Evolutionary conservation across 2,113 vertebrate genomes (phyloP).

Genomic region (Orcinus orca): DNA sequence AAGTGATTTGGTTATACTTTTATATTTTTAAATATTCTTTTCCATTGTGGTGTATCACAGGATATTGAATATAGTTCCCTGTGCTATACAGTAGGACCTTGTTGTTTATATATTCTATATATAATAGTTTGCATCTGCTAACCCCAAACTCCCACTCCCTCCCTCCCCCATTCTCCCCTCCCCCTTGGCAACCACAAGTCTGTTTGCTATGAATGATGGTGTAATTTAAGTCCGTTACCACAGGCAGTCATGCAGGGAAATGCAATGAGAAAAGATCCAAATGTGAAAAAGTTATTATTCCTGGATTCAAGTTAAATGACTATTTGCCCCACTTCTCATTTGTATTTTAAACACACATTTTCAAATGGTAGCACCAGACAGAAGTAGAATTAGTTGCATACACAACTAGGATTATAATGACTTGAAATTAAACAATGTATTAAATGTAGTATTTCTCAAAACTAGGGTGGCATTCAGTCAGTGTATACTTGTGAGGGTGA

Average conservation of each 20-base stretch:
- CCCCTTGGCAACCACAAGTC: background rate
- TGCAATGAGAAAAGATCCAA: background rate
- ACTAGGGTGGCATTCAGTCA: background rate
- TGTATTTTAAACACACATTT: background rate
- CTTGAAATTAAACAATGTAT: background rate
- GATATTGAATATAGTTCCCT: background rate
- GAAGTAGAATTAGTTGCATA: background rate
- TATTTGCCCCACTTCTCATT: background rate
- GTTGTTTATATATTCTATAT: background rate
- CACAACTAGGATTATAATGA: background rate
- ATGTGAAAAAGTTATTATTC: background rate
- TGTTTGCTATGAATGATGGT: background rate
- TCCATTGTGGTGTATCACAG: background rate
- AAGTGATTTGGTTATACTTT: background rate
- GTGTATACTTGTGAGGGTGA: background rate
- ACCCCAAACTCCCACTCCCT: background rate
- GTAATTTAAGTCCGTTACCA: background rate
- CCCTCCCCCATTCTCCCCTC: background rate
- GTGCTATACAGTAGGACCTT: background rate
- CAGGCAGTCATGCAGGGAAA: background rate
- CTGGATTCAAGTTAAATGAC: background rate
- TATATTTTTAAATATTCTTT: background rate
- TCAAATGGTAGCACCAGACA: background rate
- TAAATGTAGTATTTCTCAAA: background rate
- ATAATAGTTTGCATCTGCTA: background rate